Conservation (phyloP, 2,888 invertebrate species). For the Heliconius hortense region DNA sequence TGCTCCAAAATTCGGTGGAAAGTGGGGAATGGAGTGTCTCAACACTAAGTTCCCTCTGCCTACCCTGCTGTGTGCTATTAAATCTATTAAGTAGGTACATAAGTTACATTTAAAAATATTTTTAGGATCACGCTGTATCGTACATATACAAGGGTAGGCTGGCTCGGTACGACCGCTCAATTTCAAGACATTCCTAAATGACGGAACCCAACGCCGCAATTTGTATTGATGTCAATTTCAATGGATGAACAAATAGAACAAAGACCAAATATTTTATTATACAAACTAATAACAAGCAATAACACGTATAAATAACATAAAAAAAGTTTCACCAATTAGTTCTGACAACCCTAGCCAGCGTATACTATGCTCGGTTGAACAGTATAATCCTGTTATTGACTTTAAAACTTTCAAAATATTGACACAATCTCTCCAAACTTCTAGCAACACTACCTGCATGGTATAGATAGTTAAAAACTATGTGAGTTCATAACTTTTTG, state of each 20-base stretch:
- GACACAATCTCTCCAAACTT: constrained; percentile 29
- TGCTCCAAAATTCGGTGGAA: too few relatives aligned
- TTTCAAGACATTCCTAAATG: too few relatives aligned
- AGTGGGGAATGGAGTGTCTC: too few relatives aligned
- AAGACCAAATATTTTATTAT: not conserved
- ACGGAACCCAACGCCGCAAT: too few relatives aligned
- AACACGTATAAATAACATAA: not conserved
- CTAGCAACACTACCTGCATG: constrained; percentile 5
- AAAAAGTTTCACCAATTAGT: not conserved
- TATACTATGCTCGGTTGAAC: constrained; percentile 16
- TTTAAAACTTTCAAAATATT: constrained; percentile 35
- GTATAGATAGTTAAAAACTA: not conserved
- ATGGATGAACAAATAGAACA: not conserved
- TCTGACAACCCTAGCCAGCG: constrained; percentile 12
- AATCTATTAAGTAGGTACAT: too few relatives aligned
- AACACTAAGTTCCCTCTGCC: too few relatives aligned
- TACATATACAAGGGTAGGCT: too few relatives aligned
- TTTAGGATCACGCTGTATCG: too few relatives aligned
- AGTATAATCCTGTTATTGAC: constrained; percentile 36
- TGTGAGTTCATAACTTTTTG: not conserved
- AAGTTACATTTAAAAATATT: too few relatives aligned
- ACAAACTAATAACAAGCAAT: not conserved
- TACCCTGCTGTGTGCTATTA: too few relatives aligned
- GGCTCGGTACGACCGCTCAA: too few relatives aligned
- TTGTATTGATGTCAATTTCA: too few relatives aligned